These are phyloP conservation scores for Monochamus alternatus DNA, from an alignment of 2,888 invertebrate species.

Conservation along the genomic window DNA sequence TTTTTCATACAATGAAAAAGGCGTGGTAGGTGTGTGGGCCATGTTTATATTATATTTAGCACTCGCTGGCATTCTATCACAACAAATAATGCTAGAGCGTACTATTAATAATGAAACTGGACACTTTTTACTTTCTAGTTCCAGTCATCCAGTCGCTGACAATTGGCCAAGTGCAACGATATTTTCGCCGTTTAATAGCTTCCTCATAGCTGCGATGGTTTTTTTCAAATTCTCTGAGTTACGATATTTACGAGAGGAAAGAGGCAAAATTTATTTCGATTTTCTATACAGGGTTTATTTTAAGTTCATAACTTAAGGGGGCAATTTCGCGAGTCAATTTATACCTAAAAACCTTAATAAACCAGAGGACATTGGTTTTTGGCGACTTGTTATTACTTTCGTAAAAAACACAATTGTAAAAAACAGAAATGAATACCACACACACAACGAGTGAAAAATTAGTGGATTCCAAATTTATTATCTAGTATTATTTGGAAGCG, in stretches of 20 bases:
- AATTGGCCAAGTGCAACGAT: conserved; percentile 3
- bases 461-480: no score
- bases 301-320: no score
- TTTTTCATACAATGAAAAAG: background rate
- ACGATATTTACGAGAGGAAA: background rate
- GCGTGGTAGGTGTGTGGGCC: conserved; percentile 16
- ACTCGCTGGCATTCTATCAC: conserved; percentile 14
- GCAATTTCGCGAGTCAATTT: no score
- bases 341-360: no score
- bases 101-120: conserved; percentile 20
- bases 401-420: no score
- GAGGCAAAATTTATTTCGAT: no score
- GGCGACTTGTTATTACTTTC: no score
- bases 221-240: background rate
- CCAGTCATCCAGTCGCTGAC: background rate
- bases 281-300: no score
- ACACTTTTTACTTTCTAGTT: conserved; percentile 14
- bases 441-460: no score
- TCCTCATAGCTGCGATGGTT: background rate
- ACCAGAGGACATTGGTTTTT: no score
- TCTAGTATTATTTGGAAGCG: no score
- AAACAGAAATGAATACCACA: no score
- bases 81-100: background rate
- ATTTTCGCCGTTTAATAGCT: conserved; percentile 1
- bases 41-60: conserved; percentile 12